Percentiles rank a stretch among this genome's conserved stretches.
These are phyloP conservation scores for Willowsia nigromaculata DNA, from an alignment of 2,888 invertebrate genomes.

Conservation along the genomic window DNA sequence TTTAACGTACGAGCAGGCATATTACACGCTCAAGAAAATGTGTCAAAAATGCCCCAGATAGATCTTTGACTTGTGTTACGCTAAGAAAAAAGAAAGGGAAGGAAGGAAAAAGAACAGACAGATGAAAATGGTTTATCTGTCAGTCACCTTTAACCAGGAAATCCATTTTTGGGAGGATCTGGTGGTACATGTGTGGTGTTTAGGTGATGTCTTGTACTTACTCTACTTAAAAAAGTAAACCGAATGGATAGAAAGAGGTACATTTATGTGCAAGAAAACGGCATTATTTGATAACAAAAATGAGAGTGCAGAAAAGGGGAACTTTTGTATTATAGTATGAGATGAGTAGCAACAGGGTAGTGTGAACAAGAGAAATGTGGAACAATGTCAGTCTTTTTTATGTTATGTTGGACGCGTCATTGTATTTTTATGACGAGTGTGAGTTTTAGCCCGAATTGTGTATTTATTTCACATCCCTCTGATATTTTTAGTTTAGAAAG, in stretches of 20 bases:
- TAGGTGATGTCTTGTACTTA: too few species aligned
- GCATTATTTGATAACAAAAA: too few species aligned
- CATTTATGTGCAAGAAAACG: not conserved
- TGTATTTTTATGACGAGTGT: not conserved
- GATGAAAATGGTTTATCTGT: conserved; percentile 75
- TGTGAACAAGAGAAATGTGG: not conserved
- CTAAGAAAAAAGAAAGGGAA: not conserved
- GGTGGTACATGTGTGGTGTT: too few species aligned
- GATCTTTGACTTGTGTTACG: conserved; percentile 21
- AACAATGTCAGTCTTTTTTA: not conserved
- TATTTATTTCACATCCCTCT: too few species aligned
- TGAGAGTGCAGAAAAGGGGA: too few species aligned
- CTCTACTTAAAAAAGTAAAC: not conserved
- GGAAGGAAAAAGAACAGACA: conserved; percentile 21
- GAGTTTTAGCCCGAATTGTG: too few species aligned
- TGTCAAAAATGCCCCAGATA: conserved; percentile 72
- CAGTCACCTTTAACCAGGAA: conserved; percentile 74
- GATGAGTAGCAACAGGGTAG: not conserved
- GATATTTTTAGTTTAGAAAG: too few species aligned
- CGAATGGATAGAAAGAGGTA: not conserved
- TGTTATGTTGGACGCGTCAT: not conserved
- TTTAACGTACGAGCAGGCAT: not conserved
- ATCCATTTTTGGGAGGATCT: conserved; percentile 63
- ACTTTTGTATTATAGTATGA: too few species aligned
- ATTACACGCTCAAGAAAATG: not conserved